Conservation (phyloP, 1,140 invertebrate species). For the Goniozus legneri region DNA sequence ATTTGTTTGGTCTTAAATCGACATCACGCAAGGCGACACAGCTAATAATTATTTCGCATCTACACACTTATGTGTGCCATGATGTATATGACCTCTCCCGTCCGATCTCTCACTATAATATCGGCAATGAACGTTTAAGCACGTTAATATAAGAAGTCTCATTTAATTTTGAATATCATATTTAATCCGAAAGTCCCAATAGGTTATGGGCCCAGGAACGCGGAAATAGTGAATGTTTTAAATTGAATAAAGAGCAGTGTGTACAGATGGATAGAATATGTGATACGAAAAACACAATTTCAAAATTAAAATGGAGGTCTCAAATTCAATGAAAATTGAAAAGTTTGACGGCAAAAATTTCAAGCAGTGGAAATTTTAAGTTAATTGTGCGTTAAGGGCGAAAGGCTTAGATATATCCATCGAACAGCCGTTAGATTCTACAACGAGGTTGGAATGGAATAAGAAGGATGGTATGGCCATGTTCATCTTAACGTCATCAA, state of each 20-base stretch:
- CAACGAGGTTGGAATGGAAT: neutral
- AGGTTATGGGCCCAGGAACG: neutral
- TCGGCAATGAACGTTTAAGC: too few species aligned
- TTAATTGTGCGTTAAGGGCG: neutral
- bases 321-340: neutral
- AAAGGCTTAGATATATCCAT: neutral
- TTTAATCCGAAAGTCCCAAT: neutral
- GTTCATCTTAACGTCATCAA: neutral
- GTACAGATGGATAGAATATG: neutral
- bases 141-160: too few species aligned
- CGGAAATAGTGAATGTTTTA: neutral
- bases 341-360: neutral
- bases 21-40: too few species aligned
- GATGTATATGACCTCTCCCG: too few species aligned
- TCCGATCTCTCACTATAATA: too few species aligned
- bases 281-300: neutral
- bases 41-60: too few species aligned
- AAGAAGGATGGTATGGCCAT: too few species aligned
- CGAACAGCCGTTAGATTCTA: neutral
- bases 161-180: too few species aligned
- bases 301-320: neutral
- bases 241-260: neutral
- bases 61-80: too few species aligned
- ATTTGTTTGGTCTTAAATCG: too few species aligned
- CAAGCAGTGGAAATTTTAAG: neutral